phyloP scores from a whole-genome alignment of 37 sponge, comb jelly and placozoan species.

The Mnemiopsis leidyi region DNA sequence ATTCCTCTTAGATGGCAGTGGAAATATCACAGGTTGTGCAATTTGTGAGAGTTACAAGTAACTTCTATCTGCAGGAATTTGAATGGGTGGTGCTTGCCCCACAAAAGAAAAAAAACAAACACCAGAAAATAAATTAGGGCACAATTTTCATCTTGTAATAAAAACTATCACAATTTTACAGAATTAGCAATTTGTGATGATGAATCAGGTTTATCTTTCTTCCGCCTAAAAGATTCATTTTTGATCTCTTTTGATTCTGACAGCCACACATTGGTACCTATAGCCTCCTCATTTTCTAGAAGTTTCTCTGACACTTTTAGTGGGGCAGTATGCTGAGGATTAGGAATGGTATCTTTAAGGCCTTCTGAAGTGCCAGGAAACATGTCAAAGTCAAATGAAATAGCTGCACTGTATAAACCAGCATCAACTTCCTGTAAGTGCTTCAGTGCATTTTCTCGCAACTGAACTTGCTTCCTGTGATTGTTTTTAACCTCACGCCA shows the following conservation, averaged over 20 bases:
- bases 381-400: not conserved
- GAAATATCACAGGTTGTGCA: too few species aligned
- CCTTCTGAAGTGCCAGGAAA: not conserved
- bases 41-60: too few species aligned
- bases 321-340: constrained; percentile 14
- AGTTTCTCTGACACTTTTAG: not conserved
- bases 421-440: not conserved
- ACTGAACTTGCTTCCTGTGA: not conserved
- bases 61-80: too few species aligned
- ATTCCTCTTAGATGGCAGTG: too few species aligned
- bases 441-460: not conserved
- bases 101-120: too few species aligned
- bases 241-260: not conserved
- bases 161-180: not conserved
- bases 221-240: not conserved
- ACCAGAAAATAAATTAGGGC: too few species aligned
- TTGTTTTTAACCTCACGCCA: not conserved
- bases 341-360: not conserved
- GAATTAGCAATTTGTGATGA: not conserved
- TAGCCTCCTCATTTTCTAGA: not conserved
- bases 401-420: not conserved
- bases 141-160: too few species aligned
- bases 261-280: constrained; percentile 4
- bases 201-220: not conserved
- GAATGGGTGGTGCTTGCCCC: too few species aligned